These are phyloP conservation scores for Siniperca scherzeri DNA, from an alignment of 2,797 vertebrate species.

Conservation along the genomic window DNA sequence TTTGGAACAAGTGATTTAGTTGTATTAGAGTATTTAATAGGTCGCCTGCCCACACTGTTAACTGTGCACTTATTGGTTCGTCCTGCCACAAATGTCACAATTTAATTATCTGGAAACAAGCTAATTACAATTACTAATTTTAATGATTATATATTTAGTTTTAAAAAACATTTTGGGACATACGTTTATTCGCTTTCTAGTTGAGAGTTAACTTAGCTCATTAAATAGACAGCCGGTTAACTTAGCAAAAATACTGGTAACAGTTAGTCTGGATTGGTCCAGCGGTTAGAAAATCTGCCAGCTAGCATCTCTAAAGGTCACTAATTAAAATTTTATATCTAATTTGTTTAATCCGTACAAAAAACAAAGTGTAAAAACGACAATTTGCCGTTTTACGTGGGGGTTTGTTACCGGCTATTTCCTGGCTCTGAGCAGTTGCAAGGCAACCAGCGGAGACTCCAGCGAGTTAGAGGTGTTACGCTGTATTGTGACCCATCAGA, in stretches of 20 bases:
- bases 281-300: neutral
- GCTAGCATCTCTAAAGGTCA: neutral
- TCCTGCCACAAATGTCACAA: conserved; percentile 45
- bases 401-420: neutral
- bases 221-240: neutral
- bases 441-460: too few relatives aligned
- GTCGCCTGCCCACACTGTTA: conserved; percentile 29
- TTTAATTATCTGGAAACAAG: conserved; percentile 40
- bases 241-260: neutral
- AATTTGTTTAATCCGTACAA: neutral
- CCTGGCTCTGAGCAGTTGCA: too few relatives aligned
- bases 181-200: conserved; percentile 1
- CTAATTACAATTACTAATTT: conserved; percentile 51
- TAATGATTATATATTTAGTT: conserved; percentile 46
- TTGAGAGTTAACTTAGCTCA: neutral
- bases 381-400: neutral
- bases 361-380: neutral
- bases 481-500: neutral
- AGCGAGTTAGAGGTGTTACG: too few relatives aligned
- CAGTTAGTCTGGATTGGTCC: neutral
- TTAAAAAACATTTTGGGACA: conserved; percentile 16
- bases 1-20: conserved; percentile 34
- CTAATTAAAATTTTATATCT: neutral
- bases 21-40: conserved; percentile 22
- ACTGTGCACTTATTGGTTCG: conserved; percentile 43